Evolutionary conservation across 2,888 invertebrate genomes (phyloP).

Genomic region (Ichneumoninae sp.): DNA sequence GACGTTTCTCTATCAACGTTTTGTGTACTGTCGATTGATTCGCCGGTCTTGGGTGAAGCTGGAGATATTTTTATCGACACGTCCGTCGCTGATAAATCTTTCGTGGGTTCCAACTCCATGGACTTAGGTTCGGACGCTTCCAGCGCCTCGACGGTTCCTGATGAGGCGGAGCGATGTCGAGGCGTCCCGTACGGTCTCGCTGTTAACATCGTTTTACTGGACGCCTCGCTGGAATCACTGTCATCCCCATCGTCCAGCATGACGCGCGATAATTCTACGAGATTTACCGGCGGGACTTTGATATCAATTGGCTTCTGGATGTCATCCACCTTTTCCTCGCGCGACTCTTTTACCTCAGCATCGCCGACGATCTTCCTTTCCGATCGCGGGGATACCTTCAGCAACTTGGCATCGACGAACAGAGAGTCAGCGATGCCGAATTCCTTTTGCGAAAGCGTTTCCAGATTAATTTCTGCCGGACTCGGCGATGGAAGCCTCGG

Average conservation of each 20-base stretch:
- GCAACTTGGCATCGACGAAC: constrained; percentile 56
- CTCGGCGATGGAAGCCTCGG: not conserved
- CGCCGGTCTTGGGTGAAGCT: not conserved
- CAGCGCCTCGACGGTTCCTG: constrained; percentile 30
- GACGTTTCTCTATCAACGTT: not conserved
- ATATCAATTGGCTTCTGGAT: not conserved
- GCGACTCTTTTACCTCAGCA: not conserved
- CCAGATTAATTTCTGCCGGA: constrained; percentile 1
- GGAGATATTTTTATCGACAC: constrained; percentile 5
- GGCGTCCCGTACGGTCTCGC: constrained; percentile 79
- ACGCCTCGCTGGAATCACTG: constrained; percentile 81
- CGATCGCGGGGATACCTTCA: constrained; percentile 26
- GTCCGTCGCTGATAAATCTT: not conserved
- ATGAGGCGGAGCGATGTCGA: constrained; percentile 71
- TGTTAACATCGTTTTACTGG: constrained; percentile 79
- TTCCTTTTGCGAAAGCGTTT: constrained; percentile 47
- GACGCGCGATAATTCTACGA: constrained; percentile 57
- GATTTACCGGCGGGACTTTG: constrained; percentile 42
- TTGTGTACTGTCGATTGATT: not conserved
- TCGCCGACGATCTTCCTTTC: not conserved
- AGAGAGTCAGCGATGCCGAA: constrained; percentile 61
- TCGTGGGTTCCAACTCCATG: not conserved
- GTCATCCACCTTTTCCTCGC: not conserved
- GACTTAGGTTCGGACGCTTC: constrained; percentile 16
- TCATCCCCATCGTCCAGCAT: constrained; percentile 74